Conservation (phyloP, 1,140 invertebrate species). For the Yoshiicerus persimilis region DNA sequence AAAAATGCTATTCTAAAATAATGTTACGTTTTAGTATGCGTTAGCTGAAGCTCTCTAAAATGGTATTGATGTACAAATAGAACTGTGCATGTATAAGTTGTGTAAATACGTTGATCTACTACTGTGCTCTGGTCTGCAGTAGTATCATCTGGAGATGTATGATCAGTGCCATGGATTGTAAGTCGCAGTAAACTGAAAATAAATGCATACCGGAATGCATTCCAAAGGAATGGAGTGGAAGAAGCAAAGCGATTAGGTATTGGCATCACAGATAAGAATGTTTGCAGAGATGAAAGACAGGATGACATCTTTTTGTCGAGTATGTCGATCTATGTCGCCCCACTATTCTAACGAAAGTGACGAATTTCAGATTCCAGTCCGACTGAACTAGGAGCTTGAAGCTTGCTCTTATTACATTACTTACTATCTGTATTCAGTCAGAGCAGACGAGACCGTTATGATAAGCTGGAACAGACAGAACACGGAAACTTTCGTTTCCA, state of each 20-base stretch:
- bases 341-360: neutral
- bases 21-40: too few relatives aligned
- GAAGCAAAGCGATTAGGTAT: constrained; percentile 30
- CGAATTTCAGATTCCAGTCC: constrained; percentile 30
- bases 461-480: neutral
- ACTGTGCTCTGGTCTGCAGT: neutral
- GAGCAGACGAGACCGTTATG: neutral
- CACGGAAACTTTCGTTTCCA: neutral
- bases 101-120: neutral
- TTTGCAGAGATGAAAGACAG: constrained; percentile 35
- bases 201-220: neutral
- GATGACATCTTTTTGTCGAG: constrained; percentile 35
- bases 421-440: neutral
- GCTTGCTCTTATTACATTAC: neutral
- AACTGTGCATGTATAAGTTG: too few relatives aligned
- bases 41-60: too few relatives aligned
- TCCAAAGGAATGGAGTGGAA: neutral
- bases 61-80: too few relatives aligned
- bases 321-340: neutral
- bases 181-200: neutral
- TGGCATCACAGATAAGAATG: constrained; percentile 33
- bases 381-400: neutral
- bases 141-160: neutral
- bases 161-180: neutral
- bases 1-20: too few relatives aligned